Conservation (phyloP, 2,797 vertebrate species). For the Nannoperca australis region DNA sequence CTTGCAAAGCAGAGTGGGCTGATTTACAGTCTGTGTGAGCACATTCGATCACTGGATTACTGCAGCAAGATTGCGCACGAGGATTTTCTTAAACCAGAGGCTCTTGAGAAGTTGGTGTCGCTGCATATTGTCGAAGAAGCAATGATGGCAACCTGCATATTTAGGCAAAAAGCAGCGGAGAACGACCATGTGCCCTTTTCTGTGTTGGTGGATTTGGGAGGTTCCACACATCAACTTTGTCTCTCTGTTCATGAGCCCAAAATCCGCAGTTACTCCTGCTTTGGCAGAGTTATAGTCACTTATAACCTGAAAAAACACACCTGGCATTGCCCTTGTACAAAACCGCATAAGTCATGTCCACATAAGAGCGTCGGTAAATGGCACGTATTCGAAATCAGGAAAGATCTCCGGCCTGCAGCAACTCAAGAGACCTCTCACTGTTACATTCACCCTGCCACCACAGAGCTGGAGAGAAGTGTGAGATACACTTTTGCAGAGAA, state of each 20-base stretch:
- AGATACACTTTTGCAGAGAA: slow-evolving; percentile 35
- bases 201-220: slow-evolving; percentile 31
- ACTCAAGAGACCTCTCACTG: background rate
- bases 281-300: slow-evolving; percentile 22
- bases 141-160: slow-evolving; percentile 1
- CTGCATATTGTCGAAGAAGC: slow-evolving; percentile 17
- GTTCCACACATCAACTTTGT: slow-evolving; percentile 21
- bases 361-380: slow-evolving; percentile 34
- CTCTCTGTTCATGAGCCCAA: slow-evolving; percentile 32
- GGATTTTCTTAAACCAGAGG: slow-evolving; percentile 14
- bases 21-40: slow-evolving; percentile 22
- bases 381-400: slow-evolving; percentile 33
- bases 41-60: slow-evolving; percentile 15
- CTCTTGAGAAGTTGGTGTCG: slow-evolving; percentile 29
- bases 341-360: slow-evolving; percentile 5
- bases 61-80: background rate
- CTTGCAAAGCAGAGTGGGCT: slow-evolving; percentile 30
- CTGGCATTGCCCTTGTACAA: slow-evolving; percentile 42
- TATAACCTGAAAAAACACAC: slow-evolving; percentile 29
- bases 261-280: background rate
- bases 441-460: background rate
- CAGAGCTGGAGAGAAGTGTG: slow-evolving; percentile 24
- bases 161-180: slow-evolving; percentile 24
- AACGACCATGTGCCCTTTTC: slow-evolving; percentile 23
- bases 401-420: background rate